phyloP scores from a whole-genome alignment of 37 sponge, comb jelly and placozoan species.

The Agelas oroides region DNA sequence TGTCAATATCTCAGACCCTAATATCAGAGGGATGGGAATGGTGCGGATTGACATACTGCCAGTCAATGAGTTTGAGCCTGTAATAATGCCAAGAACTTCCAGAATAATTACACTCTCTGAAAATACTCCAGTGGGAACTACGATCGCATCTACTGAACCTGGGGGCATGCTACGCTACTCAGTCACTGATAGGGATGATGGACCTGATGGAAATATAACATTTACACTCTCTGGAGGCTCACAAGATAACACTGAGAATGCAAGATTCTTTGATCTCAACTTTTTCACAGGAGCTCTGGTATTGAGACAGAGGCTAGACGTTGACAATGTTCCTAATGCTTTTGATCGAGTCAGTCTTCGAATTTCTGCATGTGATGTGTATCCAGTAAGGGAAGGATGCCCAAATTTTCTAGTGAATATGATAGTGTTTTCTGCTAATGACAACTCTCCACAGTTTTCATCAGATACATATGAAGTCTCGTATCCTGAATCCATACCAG shows the following conservation, averaged over 20 bases:
- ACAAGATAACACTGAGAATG: neutral
- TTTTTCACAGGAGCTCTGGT: neutral
- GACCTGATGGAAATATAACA: conserved; percentile 15
- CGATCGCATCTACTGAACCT: neutral
- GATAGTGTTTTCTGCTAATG: conserved; percentile 17
- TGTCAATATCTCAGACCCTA: neutral
- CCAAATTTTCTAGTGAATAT: neutral
- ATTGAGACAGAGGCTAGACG: neutral
- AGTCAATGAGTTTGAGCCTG: conserved; percentile 54
- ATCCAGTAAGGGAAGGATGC: neutral
- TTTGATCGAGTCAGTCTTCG: neutral
- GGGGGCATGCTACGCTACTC: neutral
- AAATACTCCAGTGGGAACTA: neutral
- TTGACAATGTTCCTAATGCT: neutral
- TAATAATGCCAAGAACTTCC: neutral
- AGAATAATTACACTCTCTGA: neutral
- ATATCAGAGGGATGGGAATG: conserved; percentile 3
- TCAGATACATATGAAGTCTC: conserved; percentile 9
- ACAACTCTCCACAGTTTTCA: conserved; percentile 61
- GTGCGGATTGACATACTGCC: conserved; percentile 45
- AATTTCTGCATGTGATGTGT: conserved; percentile 27
- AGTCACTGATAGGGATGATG: conserved; percentile 30
- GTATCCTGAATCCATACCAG: conserved; percentile 46
- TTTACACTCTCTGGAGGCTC: neutral
- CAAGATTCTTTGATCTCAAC: neutral